Percentiles rank a stretch among this genome's conserved stretches.
Conservation (phyloP, 2,113 vertebrate genomes). For the Lophius piscatorius region DNA sequence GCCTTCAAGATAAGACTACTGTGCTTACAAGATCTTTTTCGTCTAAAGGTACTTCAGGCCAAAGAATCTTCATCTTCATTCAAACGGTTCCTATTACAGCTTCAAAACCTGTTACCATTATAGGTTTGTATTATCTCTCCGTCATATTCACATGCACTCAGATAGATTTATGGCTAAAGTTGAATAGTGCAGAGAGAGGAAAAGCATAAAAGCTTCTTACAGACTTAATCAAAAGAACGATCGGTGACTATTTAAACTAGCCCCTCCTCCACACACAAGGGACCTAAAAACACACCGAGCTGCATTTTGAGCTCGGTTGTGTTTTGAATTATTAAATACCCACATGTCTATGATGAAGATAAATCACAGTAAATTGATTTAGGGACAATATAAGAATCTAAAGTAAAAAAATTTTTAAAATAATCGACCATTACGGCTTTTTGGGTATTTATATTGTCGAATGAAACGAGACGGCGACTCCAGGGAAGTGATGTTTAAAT, state of each 20-base stretch:
- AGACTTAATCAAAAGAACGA: conserved; percentile 1
- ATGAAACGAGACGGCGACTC: neutral
- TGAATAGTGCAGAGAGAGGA: neutral
- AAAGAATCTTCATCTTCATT: no score
- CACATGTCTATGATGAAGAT: neutral
- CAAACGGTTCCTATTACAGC: no score
- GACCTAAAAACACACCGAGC: no score
- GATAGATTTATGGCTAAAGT: neutral
- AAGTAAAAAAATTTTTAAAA: conserved; percentile 15
- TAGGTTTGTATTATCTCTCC: neutral
- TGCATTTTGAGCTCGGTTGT: conserved; percentile 35
- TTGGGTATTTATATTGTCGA: conserved; percentile 7
- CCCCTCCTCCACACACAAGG: conserved; percentile 2
- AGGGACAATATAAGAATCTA: neutral
- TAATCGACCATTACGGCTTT: conserved; percentile 23
- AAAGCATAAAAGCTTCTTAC: conserved; percentile 15
- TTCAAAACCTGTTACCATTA: neutral
- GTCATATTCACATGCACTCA: conserved; percentile 6
- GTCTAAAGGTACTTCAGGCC: no score
- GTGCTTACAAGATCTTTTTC: no score
- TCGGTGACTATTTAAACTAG: neutral
- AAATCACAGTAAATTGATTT: conserved; percentile 30
- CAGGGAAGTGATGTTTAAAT: conserved; percentile 9
- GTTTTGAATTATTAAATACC: conserved; percentile 46
- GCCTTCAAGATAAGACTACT: no score